phyloP scores from a whole-genome alignment of 2,113 vertebrate genomes.

The Paralichthys olivaceus region DNA sequence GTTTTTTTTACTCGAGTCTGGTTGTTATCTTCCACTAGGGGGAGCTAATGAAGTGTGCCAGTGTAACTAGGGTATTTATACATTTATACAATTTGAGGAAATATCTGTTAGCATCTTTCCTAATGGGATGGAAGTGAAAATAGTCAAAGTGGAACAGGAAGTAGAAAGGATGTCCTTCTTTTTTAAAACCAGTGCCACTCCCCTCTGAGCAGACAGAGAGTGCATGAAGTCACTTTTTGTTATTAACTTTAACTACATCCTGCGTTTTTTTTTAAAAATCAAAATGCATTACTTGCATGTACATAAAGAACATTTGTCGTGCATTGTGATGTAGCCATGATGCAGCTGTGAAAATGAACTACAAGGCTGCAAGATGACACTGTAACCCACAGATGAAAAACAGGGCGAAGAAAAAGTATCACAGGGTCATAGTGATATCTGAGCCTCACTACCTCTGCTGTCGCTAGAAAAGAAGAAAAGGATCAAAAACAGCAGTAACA shows the following conservation, averaged over 20 bases:
- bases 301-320: neutral
- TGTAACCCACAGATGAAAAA: neutral
- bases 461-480: neutral
- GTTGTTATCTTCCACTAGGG: constrained; percentile 21
- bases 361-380: neutral
- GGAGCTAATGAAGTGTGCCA: neutral
- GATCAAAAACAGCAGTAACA: constrained; percentile 27
- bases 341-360: neutral
- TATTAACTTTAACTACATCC: neutral
- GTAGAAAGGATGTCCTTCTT: neutral
- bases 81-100: neutral
- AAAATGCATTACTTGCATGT: no score
- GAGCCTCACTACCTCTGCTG: constrained; percentile 14
- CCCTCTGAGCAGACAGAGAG: neutral
- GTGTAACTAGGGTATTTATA: neutral
- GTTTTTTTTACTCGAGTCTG: neutral
- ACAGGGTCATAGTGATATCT: constrained; percentile 18
- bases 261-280: no score
- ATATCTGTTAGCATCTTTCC: neutral
- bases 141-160: constrained; percentile 3
- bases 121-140: neutral
- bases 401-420: neutral
- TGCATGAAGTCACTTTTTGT: neutral
- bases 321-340: neutral
- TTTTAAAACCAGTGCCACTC: neutral